phyloP scores from a whole-genome alignment of 2,888 invertebrate species.

The Drepanosiphum platanoidis region DNA sequence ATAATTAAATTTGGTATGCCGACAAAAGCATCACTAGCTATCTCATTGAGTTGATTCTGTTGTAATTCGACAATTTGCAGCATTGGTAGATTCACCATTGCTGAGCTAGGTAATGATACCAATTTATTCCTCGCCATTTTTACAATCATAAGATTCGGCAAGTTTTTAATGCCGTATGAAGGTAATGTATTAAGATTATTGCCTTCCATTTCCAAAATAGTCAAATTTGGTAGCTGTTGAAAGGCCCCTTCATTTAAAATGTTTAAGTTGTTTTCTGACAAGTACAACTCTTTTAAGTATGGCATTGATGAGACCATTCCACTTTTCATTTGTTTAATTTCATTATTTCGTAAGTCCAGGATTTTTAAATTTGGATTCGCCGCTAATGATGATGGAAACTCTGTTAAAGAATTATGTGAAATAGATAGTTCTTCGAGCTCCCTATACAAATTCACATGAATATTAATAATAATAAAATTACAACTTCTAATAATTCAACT shows the following conservation, averaged over 20 bases:
- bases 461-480: slow-evolving; percentile 4
- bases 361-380: slow-evolving; percentile 76
- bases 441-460: slow-evolving; percentile 68
- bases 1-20: slow-evolving; percentile 81
- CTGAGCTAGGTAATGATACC: slow-evolving; percentile 75
- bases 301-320: slow-evolving; percentile 77
- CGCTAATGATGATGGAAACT: slow-evolving; percentile 78
- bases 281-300: slow-evolving; percentile 76
- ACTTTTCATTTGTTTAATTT: slow-evolving; percentile 76
- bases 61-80: slow-evolving; percentile 81
- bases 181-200: slow-evolving; percentile 82
- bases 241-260: slow-evolving; percentile 79
- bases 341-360: slow-evolving; percentile 82
- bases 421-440: slow-evolving; percentile 79
- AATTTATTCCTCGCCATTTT: slow-evolving; percentile 66
- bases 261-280: slow-evolving; percentile 80
- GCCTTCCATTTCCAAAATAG: slow-evolving; percentile 81
- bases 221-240: slow-evolving; percentile 76
- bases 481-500: slow-evolving; percentile 45
- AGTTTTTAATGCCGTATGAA: slow-evolving; percentile 73
- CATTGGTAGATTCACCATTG: slow-evolving; percentile 80
- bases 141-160: slow-evolving; percentile 66
- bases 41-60: slow-evolving; percentile 79
- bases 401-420: slow-evolving; percentile 80
- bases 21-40: slow-evolving; percentile 80